Evolutionary conservation across 2,113 vertebrate species (phyloP).

Genomic region (Myodes glareolus): DNA sequence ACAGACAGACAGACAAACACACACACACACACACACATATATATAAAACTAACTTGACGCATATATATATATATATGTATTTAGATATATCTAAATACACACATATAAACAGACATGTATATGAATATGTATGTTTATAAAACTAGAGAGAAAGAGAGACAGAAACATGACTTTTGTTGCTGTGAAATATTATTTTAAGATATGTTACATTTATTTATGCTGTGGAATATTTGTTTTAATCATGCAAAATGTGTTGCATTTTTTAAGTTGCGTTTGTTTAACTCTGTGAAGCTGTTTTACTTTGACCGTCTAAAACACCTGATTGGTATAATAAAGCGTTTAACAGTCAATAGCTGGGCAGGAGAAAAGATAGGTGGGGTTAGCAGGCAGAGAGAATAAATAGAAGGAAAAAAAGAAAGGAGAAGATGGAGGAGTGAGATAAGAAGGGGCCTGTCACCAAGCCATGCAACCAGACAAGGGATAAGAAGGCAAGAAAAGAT

Average conservation of each 20-base stretch:
- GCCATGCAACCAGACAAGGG: not conserved
- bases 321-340: not conserved
- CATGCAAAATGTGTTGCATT: not conserved
- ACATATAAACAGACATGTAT: not conserved
- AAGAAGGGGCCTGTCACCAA: not conserved
- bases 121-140: not conserved
- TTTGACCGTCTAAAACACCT: not conserved
- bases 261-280: not conserved
- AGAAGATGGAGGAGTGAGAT: not conserved
- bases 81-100: not conserved
- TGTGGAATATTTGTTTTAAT: not conserved
- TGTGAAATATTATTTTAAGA: not conserved
- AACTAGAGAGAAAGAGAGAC: not conserved
- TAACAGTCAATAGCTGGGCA: not conserved
- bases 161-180: not conserved
- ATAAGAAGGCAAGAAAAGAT: not conserved
- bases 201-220: not conserved
- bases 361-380: not conserved
- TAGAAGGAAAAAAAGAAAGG: not conserved
- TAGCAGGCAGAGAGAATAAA: not conserved
- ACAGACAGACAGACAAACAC: not conserved
- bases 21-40: not conserved
- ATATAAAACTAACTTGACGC: not conserved
- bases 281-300: not conserved
- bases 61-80: not conserved